These are phyloP conservation scores for Dione juno DNA, from an alignment of 2,888 invertebrate genomes.

Conservation along the genomic window DNA sequence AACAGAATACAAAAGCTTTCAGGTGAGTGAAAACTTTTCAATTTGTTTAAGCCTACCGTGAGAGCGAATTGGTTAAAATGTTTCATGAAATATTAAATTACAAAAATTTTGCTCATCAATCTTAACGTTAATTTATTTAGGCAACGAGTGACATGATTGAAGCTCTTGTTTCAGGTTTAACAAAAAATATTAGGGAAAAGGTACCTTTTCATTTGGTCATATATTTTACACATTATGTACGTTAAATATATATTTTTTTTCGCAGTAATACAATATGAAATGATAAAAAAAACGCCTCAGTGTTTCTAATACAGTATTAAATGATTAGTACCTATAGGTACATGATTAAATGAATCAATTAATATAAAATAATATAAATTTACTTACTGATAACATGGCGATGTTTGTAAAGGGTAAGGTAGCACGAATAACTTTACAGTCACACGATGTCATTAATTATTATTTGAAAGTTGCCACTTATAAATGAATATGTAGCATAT, in stretches of 20 bases:
- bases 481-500: background rate
- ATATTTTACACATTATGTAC: background rate
- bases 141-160: background rate
- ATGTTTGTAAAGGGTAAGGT: background rate
- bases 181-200: background rate
- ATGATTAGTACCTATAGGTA: too few relatives aligned
- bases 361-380: background rate
- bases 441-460: background rate
- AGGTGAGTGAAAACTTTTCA: conserved; percentile 4
- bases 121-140: conserved; percentile 18
- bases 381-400: background rate
- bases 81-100: conserved; percentile 14
- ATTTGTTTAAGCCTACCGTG: conserved; percentile 3
- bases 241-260: too few relatives aligned
- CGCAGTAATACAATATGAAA: background rate
- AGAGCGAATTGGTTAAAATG: conserved; percentile 19
- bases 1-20: background rate
- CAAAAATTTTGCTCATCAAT: conserved; percentile 15
- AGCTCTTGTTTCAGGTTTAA: background rate
- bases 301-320: too few relatives aligned
- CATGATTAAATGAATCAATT: too few relatives aligned
- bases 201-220: background rate
- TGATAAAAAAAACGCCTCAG: background rate
- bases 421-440: background rate
- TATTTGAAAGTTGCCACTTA: too few relatives aligned